A percentile compares a stretch with the other conserved stretches of the same genome.
These are phyloP conservation scores for Scaptomyza polygonia DNA, from an alignment of 2,888 invertebrate genomes.

Conservation along the genomic window DNA sequence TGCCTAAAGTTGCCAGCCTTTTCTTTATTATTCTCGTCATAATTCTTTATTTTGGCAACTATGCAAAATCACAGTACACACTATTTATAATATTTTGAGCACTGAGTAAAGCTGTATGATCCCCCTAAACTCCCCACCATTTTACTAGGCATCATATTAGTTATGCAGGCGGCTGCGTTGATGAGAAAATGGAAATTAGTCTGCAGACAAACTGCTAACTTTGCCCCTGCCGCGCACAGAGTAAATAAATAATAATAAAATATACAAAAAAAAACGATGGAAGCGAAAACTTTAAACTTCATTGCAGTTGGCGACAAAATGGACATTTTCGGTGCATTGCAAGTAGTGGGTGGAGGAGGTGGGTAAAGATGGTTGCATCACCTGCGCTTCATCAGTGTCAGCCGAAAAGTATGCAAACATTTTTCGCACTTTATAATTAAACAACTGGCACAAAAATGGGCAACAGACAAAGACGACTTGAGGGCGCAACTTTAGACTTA, in stretches of 20 bases:
- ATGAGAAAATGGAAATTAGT: slow-evolving; percentile 79
- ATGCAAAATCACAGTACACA: slow-evolving; percentile 58
- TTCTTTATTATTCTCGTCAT: not conserved
- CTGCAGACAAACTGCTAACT: slow-evolving; percentile 68
- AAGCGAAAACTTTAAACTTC: slow-evolving; percentile 30
- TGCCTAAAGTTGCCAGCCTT: slow-evolving; percentile 37
- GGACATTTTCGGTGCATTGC: slow-evolving; percentile 11
- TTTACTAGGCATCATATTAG: slow-evolving; percentile 49
- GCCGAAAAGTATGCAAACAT: slow-evolving; percentile 76
- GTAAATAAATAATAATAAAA: slow-evolving; percentile 52
- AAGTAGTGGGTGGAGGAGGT: not conserved
- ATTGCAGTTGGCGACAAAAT: slow-evolving; percentile 28
- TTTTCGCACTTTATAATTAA: slow-evolving; percentile 80
- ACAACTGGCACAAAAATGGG: slow-evolving; percentile 61
- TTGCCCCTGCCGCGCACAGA: slow-evolving; percentile 53
- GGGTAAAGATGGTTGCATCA: slow-evolving; percentile 51
- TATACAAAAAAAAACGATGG: slow-evolving; percentile 4
- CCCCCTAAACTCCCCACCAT: no score
- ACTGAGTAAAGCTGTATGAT: not conserved
- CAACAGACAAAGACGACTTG: slow-evolving; percentile 63
- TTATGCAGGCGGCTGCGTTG: slow-evolving; percentile 74
- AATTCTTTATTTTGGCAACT: not conserved
- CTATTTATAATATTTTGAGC: slow-evolving; percentile 67
- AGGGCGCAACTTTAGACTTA: slow-evolving; percentile 27
- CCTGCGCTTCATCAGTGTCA: slow-evolving; percentile 77